Evolutionary conservation across 2,113 vertebrate species (phyloP), one percentile per base, ranked within the genome.

Genomic region (Ctenomys sociabilis): DNA sequence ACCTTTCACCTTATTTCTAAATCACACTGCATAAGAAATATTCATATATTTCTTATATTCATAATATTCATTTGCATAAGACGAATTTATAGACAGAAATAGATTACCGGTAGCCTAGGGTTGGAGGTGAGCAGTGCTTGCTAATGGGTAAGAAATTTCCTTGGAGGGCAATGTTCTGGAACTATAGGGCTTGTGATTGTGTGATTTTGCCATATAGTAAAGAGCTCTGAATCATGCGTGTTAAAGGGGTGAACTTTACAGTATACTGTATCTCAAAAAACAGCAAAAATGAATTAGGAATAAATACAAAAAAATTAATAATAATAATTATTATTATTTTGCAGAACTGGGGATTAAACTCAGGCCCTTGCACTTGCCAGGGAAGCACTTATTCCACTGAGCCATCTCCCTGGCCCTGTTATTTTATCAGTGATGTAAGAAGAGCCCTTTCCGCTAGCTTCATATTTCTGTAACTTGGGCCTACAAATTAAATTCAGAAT

Each of bases 211-310:
- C 81, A 85, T 81, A 37, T 66, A 90, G 61, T 82, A 4, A 49
- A 90, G 82, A 17, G 5, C 21, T 63, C 24, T 81, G 45, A 75
- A 75, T 30, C 90, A 32, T 35, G 66, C 4, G 59, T 6, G 87
- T 89, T 52, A 45, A 90, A 94, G 72, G 77, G 70, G 61, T 75
- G 49, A n/a, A 45, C 91, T 37, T 90, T 72, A 84, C 68, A 61
- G 45, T 54, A 17, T 93, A 26, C 78, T 94, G 52, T 85, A 81
- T 70, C 37, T 81, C 64, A 70, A 80, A 92, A 88, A 66, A 91
- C 14, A 84, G 88, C 73, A 85, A 87, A 90, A 68, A n/a, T 32
- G 57, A 87, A 85, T 87, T 83, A 87, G 40, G 37, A 91, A 90
- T 85, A 37, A 95, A 52, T 85, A 88, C 73, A 61, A 88, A n/a